Conservation (phyloP, 2,113 vertebrate species). For the Tretioscincus oriximinensis region DNA sequence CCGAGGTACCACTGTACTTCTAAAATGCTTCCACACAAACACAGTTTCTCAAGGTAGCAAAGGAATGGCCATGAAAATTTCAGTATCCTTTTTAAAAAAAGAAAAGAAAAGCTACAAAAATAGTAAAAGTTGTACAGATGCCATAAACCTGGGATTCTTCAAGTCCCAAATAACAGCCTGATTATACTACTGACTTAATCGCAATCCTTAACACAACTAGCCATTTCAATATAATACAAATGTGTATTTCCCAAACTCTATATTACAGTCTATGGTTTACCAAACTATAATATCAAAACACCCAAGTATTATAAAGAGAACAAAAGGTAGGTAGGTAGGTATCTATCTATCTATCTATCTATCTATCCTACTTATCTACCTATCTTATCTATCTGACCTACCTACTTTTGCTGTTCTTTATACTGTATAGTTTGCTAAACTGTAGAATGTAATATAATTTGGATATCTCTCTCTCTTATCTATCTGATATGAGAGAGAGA, state of each 20-base stretch:
- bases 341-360: no score
- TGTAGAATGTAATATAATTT: no score
- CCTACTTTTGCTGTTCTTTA: no score
- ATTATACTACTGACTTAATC: not conserved
- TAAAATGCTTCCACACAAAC: not conserved
- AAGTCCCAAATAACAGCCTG: slow-evolving; percentile 32
- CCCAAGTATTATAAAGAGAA: no score
- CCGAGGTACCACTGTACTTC: no score
- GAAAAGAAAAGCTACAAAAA: slow-evolving; percentile 4
- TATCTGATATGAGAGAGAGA: no score
- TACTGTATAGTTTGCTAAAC: no score
- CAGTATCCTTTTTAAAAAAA: not conserved
- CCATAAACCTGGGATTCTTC: slow-evolving; percentile 12
- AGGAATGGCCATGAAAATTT: slow-evolving; percentile 26
- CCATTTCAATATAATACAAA: slow-evolving; percentile 30
- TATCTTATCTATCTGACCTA: no score
- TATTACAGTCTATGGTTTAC: slow-evolving; percentile 41
- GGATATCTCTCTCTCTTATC: no score
- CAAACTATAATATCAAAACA: slow-evolving; percentile 33
- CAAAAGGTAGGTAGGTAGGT: no score
- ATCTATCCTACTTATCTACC: no score
- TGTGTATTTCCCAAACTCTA: slow-evolving; percentile 46
- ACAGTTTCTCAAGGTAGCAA: slow-evolving; percentile 54
- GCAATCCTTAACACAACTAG: slow-evolving; percentile 44
- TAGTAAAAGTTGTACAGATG: slow-evolving; percentile 17